Base-by-base conservation (phyloP, 2,888 invertebrate genomes). In the Metacarcinus magister region DNA sequence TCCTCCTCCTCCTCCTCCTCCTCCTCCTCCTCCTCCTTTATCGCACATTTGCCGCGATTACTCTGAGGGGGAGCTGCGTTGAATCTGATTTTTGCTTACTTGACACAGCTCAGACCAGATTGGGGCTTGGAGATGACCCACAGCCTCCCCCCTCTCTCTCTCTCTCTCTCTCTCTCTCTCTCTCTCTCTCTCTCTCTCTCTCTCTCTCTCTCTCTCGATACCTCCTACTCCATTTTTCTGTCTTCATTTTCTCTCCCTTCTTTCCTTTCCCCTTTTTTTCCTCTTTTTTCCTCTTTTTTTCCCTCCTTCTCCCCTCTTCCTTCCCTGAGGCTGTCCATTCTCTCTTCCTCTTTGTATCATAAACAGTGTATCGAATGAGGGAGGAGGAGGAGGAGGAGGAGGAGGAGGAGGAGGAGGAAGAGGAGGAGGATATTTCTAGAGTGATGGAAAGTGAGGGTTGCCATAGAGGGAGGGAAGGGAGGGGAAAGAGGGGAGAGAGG, bases 291-390 rank as follows among this genome's bases (percentile, higher is more conserved):
- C 82, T 82, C 43, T 32, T 43, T 10, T 4, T 44, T 48, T 32
- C n/a, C 23, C 82, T 43, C 67, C 2, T 13, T 67, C 75, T 67
- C 89, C 32, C 90, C 1, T 32, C 32, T 16, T n/a, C 23, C 19
- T 19, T n/a, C 93, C 5, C 13, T n/a, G n/a, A n/a, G n/a, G n/a
- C n/a, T n/a, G n/a, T n/a, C 5, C 2, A 16, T 67, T 67, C 4
- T 67, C 67, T 67, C 67, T 23, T 67, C 67, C 67, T 67, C 67
- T 67, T 67, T 16, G 67, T 67, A 67, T 67, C 67, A 67, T 67
- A 67, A 67, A 67, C n/a, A 48, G 5, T 48, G 48, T 48, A 67
- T 1, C 67, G 67, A 16, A 54, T 54, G 3, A 7, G 8, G 8
- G 10, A 46, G 46, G 46, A 46, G 46, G 46, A 46, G 46, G 46